phyloP scores from a whole-genome alignment of 2,113 vertebrate species.

The Numenius arquata region DNA sequence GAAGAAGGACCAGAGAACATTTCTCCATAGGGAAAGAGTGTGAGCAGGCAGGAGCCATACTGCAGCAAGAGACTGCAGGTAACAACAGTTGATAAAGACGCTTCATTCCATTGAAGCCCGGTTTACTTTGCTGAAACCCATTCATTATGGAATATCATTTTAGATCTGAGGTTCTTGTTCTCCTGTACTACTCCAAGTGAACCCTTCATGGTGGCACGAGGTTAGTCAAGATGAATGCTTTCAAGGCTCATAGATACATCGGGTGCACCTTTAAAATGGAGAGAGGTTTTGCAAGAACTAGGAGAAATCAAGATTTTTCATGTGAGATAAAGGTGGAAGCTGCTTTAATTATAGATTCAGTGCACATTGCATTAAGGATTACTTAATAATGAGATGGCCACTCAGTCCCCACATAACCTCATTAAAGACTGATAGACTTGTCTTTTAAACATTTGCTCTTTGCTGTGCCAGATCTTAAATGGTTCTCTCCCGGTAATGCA shows the following conservation, averaged over 20 bases:
- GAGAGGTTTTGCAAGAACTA: slow-evolving; percentile 4
- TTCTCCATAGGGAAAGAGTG: background rate
- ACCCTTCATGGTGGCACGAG: background rate
- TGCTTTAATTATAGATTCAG: slow-evolving; percentile 43
- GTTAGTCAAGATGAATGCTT: background rate
- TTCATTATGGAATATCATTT: background rate
- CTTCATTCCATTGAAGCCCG: background rate
- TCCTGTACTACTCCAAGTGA: background rate
- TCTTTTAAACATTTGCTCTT: slow-evolving; percentile 31
- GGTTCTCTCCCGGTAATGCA: slow-evolving; percentile 11
- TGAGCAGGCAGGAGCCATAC: background rate
- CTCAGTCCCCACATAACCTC: slow-evolving; percentile 34
- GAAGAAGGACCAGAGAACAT: background rate
- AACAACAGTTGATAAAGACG: background rate
- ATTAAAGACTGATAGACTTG: slow-evolving; percentile 35
- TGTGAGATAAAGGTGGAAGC: slow-evolving; percentile 5
- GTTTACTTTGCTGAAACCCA: background rate
- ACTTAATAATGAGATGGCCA: slow-evolving; percentile 36
- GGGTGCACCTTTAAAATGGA: background rate
- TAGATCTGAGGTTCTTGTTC: background rate
- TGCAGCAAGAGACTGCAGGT: background rate
- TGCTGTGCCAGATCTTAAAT: slow-evolving; percentile 44
- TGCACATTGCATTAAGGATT: slow-evolving; percentile 32
- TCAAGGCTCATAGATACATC: background rate
- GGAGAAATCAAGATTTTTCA: slow-evolving; percentile 12